A percentile compares a stretch with the other conserved stretches of the same genome.
phyloP scores from a whole-genome alignment of 1,140 invertebrate genomes.

The Pogonomyrmex californicus region DNA sequence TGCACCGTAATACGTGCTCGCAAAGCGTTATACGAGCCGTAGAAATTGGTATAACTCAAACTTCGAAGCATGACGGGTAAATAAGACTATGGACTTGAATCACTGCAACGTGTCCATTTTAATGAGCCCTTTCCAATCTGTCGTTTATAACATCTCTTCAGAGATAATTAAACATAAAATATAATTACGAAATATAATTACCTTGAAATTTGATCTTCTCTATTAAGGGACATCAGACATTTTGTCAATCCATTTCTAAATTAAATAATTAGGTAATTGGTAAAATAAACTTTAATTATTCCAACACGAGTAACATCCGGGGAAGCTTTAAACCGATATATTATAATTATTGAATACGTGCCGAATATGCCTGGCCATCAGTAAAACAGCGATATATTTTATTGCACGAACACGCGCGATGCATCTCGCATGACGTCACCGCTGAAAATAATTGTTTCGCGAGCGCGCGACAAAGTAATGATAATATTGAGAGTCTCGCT shows the following conservation, averaged over 20 bases:
- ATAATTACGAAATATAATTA: background rate
- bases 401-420: background rate
- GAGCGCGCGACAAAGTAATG: constrained; percentile 35
- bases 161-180: background rate
- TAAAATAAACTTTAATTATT: constrained; percentile 30
- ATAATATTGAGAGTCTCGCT: constrained; percentile 33
- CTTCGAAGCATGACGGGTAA: background rate
- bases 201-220: background rate
- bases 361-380: constrained; percentile 3
- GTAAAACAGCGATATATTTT: constrained; percentile 31
- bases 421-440: constrained; percentile 7
- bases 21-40: background rate
- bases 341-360: constrained; percentile 27
- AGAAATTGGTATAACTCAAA: background rate
- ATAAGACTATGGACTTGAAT: constrained; percentile 7
- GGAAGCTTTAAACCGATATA: constrained; percentile 4
- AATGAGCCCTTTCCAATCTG: background rate
- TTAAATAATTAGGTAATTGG: constrained; percentile 21
- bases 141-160: background rate
- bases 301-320: background rate
- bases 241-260: background rate
- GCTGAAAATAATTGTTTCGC: constrained; percentile 44
- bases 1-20: constrained; percentile 20
- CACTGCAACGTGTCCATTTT: background rate
- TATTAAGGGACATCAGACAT: background rate